phyloP scores from a whole-genome alignment of 1,140 invertebrate species.

The Hylaeus volcanicus region DNA sequence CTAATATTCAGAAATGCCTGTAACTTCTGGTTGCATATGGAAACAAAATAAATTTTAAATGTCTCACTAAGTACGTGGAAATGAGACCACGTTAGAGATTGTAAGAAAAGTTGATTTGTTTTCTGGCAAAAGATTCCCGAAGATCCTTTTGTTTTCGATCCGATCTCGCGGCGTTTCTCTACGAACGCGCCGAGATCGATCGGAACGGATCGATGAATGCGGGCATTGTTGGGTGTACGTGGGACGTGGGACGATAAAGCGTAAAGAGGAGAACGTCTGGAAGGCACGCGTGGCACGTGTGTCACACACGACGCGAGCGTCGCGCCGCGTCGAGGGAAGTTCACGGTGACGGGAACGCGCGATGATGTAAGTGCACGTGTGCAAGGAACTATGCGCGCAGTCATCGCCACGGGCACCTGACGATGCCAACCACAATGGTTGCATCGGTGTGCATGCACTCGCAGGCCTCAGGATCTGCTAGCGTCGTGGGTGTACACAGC shows the following conservation, averaged over 20 bases:
- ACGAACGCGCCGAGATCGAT: conserved; percentile 10
- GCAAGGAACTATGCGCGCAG: conserved; percentile 67
- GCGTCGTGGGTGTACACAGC: too few relatives aligned
- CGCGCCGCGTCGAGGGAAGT: conserved; percentile 39
- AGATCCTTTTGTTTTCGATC: too few relatives aligned
- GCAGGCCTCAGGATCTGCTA: not conserved
- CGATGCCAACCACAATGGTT: conserved; percentile 7
- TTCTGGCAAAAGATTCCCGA: too few relatives aligned
- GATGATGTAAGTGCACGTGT: conserved; percentile 54
- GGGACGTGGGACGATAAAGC: conserved; percentile 50
- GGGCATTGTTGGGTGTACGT: conserved; percentile 46
- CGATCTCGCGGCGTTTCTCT: too few relatives aligned
- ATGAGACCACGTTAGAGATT: too few relatives aligned
- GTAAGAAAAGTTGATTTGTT: too few relatives aligned
- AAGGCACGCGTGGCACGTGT: conserved; percentile 59
- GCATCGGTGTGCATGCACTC: not conserved
- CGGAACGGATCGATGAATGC: conserved; percentile 53
- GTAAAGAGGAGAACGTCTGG: conserved; percentile 21
- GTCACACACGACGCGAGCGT: conserved; percentile 47
- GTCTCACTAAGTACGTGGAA: too few relatives aligned
- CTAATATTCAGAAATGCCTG: too few relatives aligned
- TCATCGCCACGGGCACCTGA: conserved; percentile 55
- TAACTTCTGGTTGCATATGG: too few relatives aligned
- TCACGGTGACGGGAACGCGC: conserved; percentile 54
- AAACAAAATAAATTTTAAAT: too few relatives aligned